Percentiles rank a stretch among this genome's conserved stretches.
Evolutionary conservation across 2,113 vertebrate genomes (phyloP).

Genomic region (Theropithecus gelada): DNA sequence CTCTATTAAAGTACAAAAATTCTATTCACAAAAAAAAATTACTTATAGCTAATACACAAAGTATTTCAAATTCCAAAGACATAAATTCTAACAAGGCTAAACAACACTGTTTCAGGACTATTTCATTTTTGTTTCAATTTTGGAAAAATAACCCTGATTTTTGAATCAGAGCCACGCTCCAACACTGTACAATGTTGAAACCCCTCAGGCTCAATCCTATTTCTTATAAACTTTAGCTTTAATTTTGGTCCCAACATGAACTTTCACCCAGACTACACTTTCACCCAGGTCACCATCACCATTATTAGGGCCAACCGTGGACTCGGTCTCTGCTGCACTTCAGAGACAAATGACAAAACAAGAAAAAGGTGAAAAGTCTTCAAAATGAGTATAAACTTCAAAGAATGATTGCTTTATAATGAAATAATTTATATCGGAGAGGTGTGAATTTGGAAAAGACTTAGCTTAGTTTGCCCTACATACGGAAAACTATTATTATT

Average conservation of each 20-base stretch:
- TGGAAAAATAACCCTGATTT: not conserved
- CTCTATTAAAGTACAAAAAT: not conserved
- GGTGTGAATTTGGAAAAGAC: not conserved
- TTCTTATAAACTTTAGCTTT: slow-evolving; percentile 31
- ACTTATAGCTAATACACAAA: not conserved
- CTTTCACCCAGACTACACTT: slow-evolving; percentile 6
- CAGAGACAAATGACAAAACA: slow-evolving; percentile 29
- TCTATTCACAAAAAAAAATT: not conserved
- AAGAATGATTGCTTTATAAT: not conserved
- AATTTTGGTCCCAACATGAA: slow-evolving; percentile 33
- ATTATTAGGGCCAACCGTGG: not conserved
- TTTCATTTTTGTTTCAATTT: slow-evolving; percentile 9
- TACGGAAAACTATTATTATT: not conserved
- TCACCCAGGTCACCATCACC: not conserved
- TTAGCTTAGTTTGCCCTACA: not conserved
- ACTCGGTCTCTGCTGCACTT: not conserved
- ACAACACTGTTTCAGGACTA: not conserved
- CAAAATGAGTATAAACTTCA: not conserved
- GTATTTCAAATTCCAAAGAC: slow-evolving; percentile 37
- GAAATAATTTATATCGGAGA: slow-evolving; percentile 35
- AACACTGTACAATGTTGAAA: not conserved
- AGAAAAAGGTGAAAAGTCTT: slow-evolving; percentile 31
- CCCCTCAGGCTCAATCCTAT: not conserved
- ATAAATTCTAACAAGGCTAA: slow-evolving; percentile 34
- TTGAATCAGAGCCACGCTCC: not conserved